A percentile compares a stretch with the other conserved stretches of the same genome.
Evolutionary conservation across 2,113 vertebrate species (phyloP).

Genomic region (Xenopus tropicalis): DNA sequence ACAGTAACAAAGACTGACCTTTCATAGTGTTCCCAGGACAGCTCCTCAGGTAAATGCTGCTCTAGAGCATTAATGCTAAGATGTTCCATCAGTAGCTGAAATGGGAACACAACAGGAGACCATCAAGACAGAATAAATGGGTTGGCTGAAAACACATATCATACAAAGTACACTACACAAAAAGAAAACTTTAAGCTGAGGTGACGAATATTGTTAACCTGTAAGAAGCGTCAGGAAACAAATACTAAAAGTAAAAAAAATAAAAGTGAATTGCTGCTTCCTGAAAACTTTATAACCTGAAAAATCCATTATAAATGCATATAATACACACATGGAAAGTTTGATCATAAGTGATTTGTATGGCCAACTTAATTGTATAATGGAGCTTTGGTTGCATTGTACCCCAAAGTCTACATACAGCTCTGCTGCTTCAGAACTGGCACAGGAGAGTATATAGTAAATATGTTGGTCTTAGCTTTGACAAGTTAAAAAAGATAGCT

Average conservation of each 20-base stretch:
- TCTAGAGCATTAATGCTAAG: constrained; percentile 27
- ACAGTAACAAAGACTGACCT: constrained; percentile 20
- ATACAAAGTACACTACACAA: constrained; percentile 28
- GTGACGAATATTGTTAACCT: constrained; percentile 38
- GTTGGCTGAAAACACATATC: constrained; percentile 29
- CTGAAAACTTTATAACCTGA: neutral
- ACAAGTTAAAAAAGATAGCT: too few relatives aligned
- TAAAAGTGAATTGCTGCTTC: neutral
- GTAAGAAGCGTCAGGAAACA: constrained; percentile 3
- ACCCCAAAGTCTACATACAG: too few relatives aligned
- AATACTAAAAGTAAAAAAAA: constrained; percentile 9
- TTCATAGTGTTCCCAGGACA: constrained; percentile 12
- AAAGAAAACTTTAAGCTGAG: constrained; percentile 19
- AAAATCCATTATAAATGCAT: too few relatives aligned
- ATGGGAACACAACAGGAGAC: constrained; percentile 41
- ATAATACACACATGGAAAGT: too few relatives aligned
- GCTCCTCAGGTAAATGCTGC: constrained; percentile 29
- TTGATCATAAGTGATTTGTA: too few relatives aligned
- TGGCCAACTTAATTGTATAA: too few relatives aligned
- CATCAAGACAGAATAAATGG: constrained; percentile 29
- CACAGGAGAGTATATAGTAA: too few relatives aligned
- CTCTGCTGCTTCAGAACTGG: too few relatives aligned
- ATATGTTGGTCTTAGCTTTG: too few relatives aligned
- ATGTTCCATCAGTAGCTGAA: constrained; percentile 40
- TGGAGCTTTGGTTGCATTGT: too few relatives aligned